Conservation (phyloP, 2,113 vertebrate genomes). For the Tichodroma muraria region DNA sequence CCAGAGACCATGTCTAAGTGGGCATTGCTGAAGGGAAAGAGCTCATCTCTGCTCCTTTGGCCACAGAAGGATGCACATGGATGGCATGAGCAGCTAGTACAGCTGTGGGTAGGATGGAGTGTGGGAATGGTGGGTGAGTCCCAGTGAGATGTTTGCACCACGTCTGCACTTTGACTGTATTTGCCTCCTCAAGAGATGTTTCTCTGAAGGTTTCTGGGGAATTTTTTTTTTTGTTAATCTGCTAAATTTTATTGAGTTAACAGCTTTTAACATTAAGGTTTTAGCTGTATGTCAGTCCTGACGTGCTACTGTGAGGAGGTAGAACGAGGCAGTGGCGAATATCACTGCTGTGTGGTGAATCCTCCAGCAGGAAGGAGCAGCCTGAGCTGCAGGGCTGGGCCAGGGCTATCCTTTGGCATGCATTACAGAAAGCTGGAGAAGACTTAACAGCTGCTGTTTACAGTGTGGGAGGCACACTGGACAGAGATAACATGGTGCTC, state of each 20-base stretch:
- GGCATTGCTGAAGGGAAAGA: not conserved
- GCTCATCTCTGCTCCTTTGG: not conserved
- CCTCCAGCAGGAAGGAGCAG: not conserved
- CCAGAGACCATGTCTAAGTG: not conserved
- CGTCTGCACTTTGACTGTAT: not conserved
- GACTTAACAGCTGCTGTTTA: not conserved
- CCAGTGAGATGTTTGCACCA: not conserved
- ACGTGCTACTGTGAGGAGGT: not conserved
- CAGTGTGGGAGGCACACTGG: not conserved
- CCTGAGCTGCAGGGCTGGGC: not conserved
- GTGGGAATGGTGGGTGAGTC: not conserved
- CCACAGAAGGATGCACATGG: not conserved
- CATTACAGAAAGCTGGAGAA: not conserved
- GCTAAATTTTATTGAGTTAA: not conserved
- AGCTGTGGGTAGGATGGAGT: not conserved
- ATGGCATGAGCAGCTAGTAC: not conserved
- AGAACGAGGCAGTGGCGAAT: not conserved
- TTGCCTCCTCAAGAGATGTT: not conserved
- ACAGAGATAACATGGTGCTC: not conserved
- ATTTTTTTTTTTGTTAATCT: not conserved
- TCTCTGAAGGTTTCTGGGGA: not conserved
- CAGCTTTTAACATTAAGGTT: not conserved
- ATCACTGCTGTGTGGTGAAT: not conserved
- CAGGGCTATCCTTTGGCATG: not conserved
- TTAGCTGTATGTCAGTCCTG: not conserved